A percentile compares a stretch with the other conserved stretches of the same genome.
Conservation (phyloP, 2,888 invertebrate species). For the Diplazon laetatorius region DNA sequence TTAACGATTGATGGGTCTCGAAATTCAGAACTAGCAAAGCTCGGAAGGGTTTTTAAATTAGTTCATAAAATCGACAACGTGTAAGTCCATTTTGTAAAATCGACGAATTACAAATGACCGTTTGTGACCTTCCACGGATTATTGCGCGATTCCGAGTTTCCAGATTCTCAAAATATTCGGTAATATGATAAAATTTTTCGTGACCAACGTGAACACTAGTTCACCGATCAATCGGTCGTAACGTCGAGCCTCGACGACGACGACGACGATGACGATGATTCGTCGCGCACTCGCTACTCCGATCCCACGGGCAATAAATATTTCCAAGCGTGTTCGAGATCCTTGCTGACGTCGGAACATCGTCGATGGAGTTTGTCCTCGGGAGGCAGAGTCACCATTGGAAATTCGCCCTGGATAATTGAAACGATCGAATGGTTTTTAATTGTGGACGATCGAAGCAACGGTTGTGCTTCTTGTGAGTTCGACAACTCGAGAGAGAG, state of each 20-base stretch:
- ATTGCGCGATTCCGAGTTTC: conserved; percentile 23
- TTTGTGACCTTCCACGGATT: conserved; percentile 3
- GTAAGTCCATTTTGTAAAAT: no score
- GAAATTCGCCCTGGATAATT: conserved; percentile 77
- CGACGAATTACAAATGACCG: conserved; percentile 1
- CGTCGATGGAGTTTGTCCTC: conserved; percentile 80
- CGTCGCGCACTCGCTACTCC: conserved; percentile 66
- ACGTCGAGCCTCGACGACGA: not conserved
- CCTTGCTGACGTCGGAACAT: conserved; percentile 79
- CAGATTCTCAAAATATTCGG: conserved; percentile 35
- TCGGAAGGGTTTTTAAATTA: no score
- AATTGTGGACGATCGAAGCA: conserved; percentile 17
- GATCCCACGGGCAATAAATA: conserved; percentile 77
- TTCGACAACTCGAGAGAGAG: no score
- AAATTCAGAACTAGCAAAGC: no score
- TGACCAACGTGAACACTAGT: not conserved
- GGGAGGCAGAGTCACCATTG: conserved; percentile 77
- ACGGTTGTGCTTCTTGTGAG: no score
- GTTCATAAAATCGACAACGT: no score
- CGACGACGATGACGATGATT: conserved; percentile 33
- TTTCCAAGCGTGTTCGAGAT: conserved; percentile 80
- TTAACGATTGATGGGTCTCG: no score
- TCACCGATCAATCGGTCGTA: not conserved
- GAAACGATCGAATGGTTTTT: conserved; percentile 13
- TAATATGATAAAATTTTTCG: conserved; percentile 28